A percentile compares a stretch with the other conserved stretches of the same genome.
Evolutionary conservation across 2,888 invertebrate species (phyloP).

Genomic region (Schizotus pectinicornis): DNA sequence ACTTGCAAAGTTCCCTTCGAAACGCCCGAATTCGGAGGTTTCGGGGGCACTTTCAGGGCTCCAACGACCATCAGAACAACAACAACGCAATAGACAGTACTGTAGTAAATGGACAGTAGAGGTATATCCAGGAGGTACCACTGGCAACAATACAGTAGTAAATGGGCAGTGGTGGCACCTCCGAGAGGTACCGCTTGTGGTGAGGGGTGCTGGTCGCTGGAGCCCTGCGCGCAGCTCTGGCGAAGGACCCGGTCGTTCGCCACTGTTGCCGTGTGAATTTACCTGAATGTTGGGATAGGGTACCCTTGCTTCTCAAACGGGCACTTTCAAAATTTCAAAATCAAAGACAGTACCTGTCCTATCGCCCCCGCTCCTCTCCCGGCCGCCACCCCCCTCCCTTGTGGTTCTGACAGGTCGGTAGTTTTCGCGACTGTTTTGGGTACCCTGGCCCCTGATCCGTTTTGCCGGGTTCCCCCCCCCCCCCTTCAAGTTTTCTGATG

Average conservation of each 20-base stretch:
- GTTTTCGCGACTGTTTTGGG: conserved; percentile 42
- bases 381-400: conserved; percentile 1
- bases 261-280: conserved; percentile 55
- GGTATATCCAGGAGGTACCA: too few relatives aligned
- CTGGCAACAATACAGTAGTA: too few relatives aligned
- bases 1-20: background rate
- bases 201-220: too few relatives aligned
- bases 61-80: too few relatives aligned
- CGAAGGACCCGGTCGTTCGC: conserved; percentile 43
- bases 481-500: conserved; percentile 9
- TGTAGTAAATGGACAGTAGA: too few relatives aligned
- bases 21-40: too few relatives aligned
- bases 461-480: conserved; percentile 33
- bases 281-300: conserved; percentile 99
- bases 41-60: too few relatives aligned
- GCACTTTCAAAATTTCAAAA: conserved; percentile 54
- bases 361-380: conserved; percentile 32
- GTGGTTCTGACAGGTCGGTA: conserved; percentile 31
- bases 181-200: too few relatives aligned
- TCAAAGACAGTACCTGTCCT: conserved; percentile 46
- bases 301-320: conserved; percentile 74
- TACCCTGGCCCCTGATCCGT: conserved; percentile 50
- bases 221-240: conserved; percentile 30
- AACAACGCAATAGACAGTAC: too few relatives aligned
- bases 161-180: too few relatives aligned